A percentile compares a stretch with the other conserved stretches of the same genome.
These are phyloP conservation scores for Columba janthina DNA, from an alignment of 2,113 vertebrate genomes.

Conservation along the genomic window DNA sequence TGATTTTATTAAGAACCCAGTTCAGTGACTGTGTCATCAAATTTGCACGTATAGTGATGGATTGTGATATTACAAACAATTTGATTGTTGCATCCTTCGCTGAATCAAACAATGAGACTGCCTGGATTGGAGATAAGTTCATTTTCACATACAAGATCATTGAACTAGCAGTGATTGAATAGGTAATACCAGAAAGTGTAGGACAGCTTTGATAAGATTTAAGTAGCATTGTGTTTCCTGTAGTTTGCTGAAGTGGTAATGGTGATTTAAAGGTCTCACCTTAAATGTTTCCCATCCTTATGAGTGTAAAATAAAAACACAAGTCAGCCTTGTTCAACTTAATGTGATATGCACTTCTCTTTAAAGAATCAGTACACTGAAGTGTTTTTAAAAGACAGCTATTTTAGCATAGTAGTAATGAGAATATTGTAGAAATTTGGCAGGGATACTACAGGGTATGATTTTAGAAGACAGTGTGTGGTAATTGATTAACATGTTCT, in stretches of 20 bases:
- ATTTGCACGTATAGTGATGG: not conserved
- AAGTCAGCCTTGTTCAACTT: not conserved
- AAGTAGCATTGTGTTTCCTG: not conserved
- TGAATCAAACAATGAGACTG: not conserved
- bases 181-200: not conserved
- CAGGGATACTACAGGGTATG: not conserved
- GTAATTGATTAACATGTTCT: not conserved
- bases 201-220: not conserved
- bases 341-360: not conserved
- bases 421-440: not conserved
- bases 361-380: not conserved
- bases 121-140: not conserved
- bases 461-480: not conserved
- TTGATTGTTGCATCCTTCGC: not conserved
- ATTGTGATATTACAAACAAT: constrained; percentile 10
- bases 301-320: not conserved
- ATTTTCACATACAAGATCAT: not conserved
- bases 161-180: constrained; percentile 4
- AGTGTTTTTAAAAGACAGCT: not conserved
- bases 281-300: not conserved
- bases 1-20: not conserved
- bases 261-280: not conserved
- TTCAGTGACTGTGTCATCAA: constrained; percentile 18
- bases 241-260: not conserved
- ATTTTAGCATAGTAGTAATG: not conserved